These are phyloP conservation scores for Coendou prehensilis DNA, from an alignment of 2,797 vertebrate species.

Conservation along the genomic window DNA sequence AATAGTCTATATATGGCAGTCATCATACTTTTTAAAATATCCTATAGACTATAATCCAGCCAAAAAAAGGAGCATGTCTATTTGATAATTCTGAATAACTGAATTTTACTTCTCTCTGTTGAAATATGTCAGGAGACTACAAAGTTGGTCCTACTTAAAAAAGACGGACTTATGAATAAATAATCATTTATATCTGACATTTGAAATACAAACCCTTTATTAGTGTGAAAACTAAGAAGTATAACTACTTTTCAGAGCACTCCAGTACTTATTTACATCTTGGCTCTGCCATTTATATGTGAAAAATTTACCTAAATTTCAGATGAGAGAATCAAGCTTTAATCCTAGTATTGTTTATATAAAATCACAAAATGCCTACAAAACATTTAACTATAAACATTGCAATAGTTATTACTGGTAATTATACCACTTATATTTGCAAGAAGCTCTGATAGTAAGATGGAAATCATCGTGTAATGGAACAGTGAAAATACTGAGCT, in stretches of 20 bases:
- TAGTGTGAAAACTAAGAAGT: not conserved
- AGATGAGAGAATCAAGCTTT: not conserved
- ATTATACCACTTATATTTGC: not conserved
- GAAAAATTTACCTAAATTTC: not conserved
- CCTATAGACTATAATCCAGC: not conserved
- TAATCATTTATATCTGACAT: not conserved
- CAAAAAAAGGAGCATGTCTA: not conserved
- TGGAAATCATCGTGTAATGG: not conserved
- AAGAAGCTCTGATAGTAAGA: not conserved
- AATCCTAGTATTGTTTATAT: not conserved
- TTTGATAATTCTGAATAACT: not conserved
- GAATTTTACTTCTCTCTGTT: not conserved
- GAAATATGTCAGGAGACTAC: not conserved
- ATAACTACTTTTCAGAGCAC: not conserved
- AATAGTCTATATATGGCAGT: not conserved
- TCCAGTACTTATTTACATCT: not conserved
- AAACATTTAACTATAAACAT: not conserved
- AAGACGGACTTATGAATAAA: not conserved
- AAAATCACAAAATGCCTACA: not conserved
- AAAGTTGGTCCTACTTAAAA: not conserved
- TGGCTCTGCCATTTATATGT: not conserved
- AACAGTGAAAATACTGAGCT: not conserved
- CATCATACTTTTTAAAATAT: not conserved
- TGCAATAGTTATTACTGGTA: not conserved
- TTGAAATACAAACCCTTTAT: not conserved